Conservation (phyloP, 2,888 invertebrate species). For the Pyralis farinalis region DNA sequence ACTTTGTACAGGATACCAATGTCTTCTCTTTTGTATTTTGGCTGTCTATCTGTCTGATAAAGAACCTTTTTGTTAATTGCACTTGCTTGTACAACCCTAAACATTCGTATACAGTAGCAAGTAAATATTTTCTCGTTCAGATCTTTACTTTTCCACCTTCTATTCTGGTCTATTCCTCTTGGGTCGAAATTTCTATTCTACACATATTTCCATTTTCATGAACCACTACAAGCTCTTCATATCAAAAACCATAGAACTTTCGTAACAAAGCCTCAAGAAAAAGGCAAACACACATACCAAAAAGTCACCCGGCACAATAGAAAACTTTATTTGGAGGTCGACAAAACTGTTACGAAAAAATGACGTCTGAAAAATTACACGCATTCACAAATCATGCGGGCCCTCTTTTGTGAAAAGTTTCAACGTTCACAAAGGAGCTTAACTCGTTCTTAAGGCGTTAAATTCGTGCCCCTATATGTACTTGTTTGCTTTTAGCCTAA, state of each 20-base stretch:
- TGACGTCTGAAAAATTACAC: constrained; percentile 81
- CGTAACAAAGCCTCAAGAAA: constrained; percentile 56
- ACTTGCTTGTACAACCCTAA: no score
- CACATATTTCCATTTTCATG: no score
- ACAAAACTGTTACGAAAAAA: constrained; percentile 71
- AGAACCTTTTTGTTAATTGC: no score
- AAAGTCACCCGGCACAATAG: constrained; percentile 70
- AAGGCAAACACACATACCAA: constrained; percentile 56
- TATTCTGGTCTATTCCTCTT: no score
- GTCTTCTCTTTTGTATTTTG: no score
- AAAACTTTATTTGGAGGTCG: constrained; percentile 67
- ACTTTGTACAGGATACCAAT: no score
- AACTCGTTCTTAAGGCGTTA: constrained; percentile 65
- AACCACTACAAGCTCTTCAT: no score
- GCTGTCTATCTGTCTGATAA: no score
- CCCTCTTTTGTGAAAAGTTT: constrained; percentile 73
- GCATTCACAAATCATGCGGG: constrained; percentile 78
- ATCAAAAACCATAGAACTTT: constrained; percentile 63
- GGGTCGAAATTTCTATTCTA: no score
- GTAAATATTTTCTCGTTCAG: no score
- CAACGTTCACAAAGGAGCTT: constrained; percentile 62
- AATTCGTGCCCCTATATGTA: constrained; percentile 45
- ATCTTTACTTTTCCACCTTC: no score
- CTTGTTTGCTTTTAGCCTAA: constrained; percentile 31
- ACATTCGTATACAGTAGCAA: no score